These are phyloP conservation scores for Leucoma salicis DNA, from an alignment of 2,888 invertebrate genomes.

Conservation along the genomic window DNA sequence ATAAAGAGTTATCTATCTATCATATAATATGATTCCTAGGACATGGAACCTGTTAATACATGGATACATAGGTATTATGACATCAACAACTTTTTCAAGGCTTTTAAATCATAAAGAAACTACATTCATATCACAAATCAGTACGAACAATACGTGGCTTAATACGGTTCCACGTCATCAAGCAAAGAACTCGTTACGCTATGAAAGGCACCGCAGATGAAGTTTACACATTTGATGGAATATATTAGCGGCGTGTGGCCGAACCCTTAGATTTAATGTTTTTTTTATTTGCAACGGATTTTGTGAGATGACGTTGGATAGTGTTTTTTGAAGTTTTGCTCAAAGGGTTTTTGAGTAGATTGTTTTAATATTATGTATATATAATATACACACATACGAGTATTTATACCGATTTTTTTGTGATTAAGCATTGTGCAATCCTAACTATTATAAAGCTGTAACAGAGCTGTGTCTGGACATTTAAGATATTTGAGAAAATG, in stretches of 20 bases:
- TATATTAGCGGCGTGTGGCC: conserved; percentile 49
- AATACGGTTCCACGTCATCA: conserved; percentile 32
- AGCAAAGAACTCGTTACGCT: conserved; percentile 46
- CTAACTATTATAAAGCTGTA: too few relatives aligned
- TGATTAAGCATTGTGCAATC: too few relatives aligned
- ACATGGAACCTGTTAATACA: too few relatives aligned
- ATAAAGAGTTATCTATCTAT: too few relatives aligned
- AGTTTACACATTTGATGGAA: conserved; percentile 63
- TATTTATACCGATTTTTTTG: too few relatives aligned
- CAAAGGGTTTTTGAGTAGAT: background rate
- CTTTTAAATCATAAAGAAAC: background rate
- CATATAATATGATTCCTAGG: too few relatives aligned
- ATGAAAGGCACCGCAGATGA: conserved; percentile 55
- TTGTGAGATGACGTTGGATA: conserved; percentile 7
- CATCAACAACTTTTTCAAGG: too few relatives aligned
- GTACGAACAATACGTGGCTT: conserved; percentile 23
- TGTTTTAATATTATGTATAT: background rate
- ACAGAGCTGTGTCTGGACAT: too few relatives aligned
- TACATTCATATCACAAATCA: conserved; percentile 29
- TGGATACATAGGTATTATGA: too few relatives aligned
- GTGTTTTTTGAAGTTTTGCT: background rate
- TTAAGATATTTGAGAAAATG: too few relatives aligned
- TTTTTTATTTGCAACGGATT: conserved; percentile 31
- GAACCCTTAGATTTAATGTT: conserved; percentile 27
- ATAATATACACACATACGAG: too few relatives aligned